A percentile compares a stretch with the other conserved stretches of the same genome.
Conservation (phyloP, 2,797 vertebrate genomes). For the Eurystomus glaucurus region DNA sequence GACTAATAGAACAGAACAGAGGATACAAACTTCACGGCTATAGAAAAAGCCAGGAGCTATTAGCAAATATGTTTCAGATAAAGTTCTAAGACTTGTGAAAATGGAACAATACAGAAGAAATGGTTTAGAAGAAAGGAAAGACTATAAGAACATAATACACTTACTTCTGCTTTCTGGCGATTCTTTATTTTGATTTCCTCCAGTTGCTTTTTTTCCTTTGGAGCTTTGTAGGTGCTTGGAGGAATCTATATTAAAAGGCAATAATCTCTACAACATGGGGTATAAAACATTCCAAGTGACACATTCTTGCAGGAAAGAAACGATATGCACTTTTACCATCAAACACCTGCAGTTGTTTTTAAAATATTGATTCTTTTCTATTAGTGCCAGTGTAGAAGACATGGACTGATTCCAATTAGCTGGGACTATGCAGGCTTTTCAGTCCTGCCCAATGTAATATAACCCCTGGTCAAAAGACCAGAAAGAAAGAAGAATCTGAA, state of each 20-base stretch:
- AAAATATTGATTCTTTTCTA: conserved; percentile 24
- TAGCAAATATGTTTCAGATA: neutral
- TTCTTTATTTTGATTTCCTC: conserved; percentile 86
- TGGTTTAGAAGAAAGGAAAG: neutral
- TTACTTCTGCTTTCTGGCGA: conserved; percentile 86
- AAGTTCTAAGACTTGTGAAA: conserved; percentile 2
- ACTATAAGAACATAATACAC: neutral
- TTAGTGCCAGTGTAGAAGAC: neutral
- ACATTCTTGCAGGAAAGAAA: neutral
- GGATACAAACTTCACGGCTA: neutral
- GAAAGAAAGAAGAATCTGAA: neutral
- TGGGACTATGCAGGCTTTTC: neutral
- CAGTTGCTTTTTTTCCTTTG: conserved; percentile 85
- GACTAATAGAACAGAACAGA: neutral
- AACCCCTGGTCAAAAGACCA: neutral
- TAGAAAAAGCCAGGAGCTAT: neutral
- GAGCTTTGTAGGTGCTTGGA: conserved; percentile 85
- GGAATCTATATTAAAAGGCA: conserved; percentile 86
- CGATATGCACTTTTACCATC: neutral
- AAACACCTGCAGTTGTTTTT: neutral
- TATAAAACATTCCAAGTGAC: neutral
- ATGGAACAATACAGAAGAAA: neutral
- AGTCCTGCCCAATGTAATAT: neutral
- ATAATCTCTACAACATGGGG: neutral
- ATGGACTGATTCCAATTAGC: conserved; percentile 1